Evolutionary conservation across 2,888 invertebrate genomes (phyloP).

Genomic region (Hirtodrosophila trivittata): DNA sequence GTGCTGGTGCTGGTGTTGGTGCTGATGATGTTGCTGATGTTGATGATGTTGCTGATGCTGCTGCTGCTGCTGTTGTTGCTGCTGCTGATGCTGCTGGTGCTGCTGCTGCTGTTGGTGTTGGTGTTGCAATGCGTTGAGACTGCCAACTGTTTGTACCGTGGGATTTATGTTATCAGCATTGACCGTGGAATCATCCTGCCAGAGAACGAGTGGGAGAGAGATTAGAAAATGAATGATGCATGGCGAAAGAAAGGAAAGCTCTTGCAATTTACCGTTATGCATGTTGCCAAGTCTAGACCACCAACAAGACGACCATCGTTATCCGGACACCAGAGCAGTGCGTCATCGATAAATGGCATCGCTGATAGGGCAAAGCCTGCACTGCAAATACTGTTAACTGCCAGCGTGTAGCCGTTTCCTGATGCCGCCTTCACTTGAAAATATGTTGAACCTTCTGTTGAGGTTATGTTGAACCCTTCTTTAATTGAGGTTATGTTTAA

Average conservation of each 20-base stretch:
- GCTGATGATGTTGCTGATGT: conserved; percentile 31
- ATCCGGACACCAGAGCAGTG: conserved; percentile 96
- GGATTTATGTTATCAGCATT: conserved; percentile 67
- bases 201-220: not conserved
- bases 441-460: conserved; percentile 12
- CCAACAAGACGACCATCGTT: conserved; percentile 96
- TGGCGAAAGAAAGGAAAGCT: not conserved
- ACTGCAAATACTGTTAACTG: conserved; percentile 84
- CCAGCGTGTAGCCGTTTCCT: conserved; percentile 82
- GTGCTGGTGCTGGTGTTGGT: conserved; percentile 4
- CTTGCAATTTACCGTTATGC: conserved; percentile 88
- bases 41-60: conserved; percentile 15
- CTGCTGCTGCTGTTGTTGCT: conserved; percentile 20
- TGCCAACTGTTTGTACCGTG: conserved; percentile 54
- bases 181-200: conserved; percentile 69
- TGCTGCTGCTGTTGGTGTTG: conserved; percentile 37
- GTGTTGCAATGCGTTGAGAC: conserved; percentile 31
- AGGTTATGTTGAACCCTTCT: conserved; percentile 1
- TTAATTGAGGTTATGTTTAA: not conserved
- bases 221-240: conserved; percentile 1
- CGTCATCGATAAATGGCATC: conserved; percentile 98
- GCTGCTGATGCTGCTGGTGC: conserved; percentile 29
- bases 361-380: conserved; percentile 86
- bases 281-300: conserved; percentile 90
- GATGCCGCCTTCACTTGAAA: conserved; percentile 55